phyloP scores from a whole-genome alignment of 1,140 invertebrate genomes.

The Popillia japonica region DNA sequence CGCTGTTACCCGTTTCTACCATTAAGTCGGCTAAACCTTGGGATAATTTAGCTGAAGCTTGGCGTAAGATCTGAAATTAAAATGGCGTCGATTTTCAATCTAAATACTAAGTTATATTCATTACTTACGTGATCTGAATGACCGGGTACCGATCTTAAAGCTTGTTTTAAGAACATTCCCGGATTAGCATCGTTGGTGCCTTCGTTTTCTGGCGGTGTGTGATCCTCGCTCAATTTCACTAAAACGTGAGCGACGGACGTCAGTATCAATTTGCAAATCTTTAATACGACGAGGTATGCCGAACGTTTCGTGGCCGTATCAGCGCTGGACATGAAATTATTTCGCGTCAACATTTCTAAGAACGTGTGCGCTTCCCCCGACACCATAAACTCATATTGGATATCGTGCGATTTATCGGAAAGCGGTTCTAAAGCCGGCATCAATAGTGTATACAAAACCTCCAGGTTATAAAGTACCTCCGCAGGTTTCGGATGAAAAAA shows the following conservation, averaged over 20 bases:
- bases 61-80: constrained; percentile 66
- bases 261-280: constrained; percentile 87
- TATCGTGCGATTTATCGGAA: constrained; percentile 83
- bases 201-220: constrained; percentile 57
- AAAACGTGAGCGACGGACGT: constrained; percentile 85
- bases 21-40: constrained; percentile 71
- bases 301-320: constrained; percentile 84
- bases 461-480: constrained; percentile 65
- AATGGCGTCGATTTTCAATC: not conserved
- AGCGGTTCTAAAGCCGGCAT: constrained; percentile 89
- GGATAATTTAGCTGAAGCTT: constrained; percentile 79
- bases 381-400: constrained; percentile 89
- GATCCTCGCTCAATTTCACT: constrained; percentile 70
- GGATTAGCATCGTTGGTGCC: constrained; percentile 61
- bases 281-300: constrained; percentile 87
- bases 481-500: constrained; percentile 80
- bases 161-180: constrained; percentile 73
- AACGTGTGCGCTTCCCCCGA: constrained; percentile 83
- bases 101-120: not conserved
- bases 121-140: constrained; percentile 65
- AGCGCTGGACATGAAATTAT: constrained; percentile 84
- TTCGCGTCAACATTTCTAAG: constrained; percentile 86
- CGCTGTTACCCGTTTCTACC: constrained; percentile 53
- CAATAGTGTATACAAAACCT: constrained; percentile 90
- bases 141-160: constrained; percentile 75